Conservation (phyloP, 2,888 invertebrate species). For the Hypsopygia costalis region DNA sequence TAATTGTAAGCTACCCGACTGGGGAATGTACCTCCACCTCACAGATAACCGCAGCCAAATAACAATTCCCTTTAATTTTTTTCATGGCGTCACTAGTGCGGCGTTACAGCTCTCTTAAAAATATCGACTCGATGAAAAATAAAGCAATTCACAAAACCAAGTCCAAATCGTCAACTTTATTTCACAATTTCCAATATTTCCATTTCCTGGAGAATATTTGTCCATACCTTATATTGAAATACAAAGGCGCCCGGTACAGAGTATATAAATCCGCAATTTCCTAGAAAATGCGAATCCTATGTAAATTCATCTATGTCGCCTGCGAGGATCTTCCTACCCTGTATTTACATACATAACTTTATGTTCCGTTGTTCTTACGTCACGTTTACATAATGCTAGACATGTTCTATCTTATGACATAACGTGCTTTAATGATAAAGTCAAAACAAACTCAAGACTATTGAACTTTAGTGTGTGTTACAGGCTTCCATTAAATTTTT, state of each 20-base stretch:
- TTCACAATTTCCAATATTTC: slow-evolving; percentile 1
- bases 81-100: too few relatives aligned
- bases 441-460: too few relatives aligned
- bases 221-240: neutral
- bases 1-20: too few relatives aligned
- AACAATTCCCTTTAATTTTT: too few relatives aligned
- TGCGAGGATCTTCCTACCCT: neutral
- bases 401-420: neutral
- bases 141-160: too few relatives aligned
- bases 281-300: neutral
- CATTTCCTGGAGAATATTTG: neutral
- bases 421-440: too few relatives aligned
- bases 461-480: too few relatives aligned
- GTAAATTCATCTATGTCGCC: slow-evolving; percentile 1
- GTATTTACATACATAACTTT: neutral
- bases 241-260: neutral
- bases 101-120: too few relatives aligned
- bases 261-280: neutral
- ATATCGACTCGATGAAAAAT: too few relatives aligned
- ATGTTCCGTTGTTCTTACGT: neutral
- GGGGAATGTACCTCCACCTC: too few relatives aligned
- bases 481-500: too few relatives aligned
- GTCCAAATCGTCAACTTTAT: slow-evolving; percentile 1
- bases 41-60: too few relatives aligned
- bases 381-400: neutral